Percentiles rank a stretch among this genome's conserved stretches.
Conservation (phyloP, 2,113 vertebrate genomes). For the Alexandromys fortis region DNA sequence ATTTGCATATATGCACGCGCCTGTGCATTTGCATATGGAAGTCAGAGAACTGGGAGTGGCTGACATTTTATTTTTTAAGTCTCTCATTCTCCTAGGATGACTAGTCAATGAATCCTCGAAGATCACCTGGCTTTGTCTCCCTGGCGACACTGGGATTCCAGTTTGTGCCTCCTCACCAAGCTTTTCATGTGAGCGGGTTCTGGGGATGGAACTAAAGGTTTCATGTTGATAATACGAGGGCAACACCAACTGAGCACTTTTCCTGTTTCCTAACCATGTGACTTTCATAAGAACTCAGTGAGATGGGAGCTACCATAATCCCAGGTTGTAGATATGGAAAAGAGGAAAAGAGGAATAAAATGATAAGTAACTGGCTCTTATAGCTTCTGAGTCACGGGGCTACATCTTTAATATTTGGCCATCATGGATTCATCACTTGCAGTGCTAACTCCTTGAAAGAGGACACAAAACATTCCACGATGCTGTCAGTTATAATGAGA, state of each 20-base stretch:
- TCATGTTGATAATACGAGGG: background rate
- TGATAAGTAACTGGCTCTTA: background rate
- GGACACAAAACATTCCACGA: background rate
- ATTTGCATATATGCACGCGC: background rate
- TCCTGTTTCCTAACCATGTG: background rate
- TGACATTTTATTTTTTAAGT: background rate
- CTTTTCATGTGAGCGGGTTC: background rate
- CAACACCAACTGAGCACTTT: background rate
- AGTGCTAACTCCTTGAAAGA: background rate
- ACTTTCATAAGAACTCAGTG: background rate
- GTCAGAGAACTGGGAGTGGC: background rate
- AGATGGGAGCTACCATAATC: background rate
- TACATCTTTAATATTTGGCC: background rate
- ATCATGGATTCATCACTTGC: background rate
- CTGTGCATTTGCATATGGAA: background rate
- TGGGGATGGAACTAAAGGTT: background rate
- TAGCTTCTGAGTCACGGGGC: background rate
- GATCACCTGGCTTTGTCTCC: background rate
- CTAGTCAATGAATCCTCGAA: background rate
- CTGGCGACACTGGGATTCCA: background rate
- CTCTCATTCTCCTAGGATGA: background rate
- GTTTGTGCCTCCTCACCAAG: background rate
- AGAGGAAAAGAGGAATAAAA: background rate
- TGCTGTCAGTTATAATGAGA: constrained; percentile 39
- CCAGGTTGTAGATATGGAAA: constrained; percentile 3